These are phyloP conservation scores for Pampusana beccarii DNA, from an alignment of 2,113 vertebrate genomes.

Conservation along the genomic window DNA sequence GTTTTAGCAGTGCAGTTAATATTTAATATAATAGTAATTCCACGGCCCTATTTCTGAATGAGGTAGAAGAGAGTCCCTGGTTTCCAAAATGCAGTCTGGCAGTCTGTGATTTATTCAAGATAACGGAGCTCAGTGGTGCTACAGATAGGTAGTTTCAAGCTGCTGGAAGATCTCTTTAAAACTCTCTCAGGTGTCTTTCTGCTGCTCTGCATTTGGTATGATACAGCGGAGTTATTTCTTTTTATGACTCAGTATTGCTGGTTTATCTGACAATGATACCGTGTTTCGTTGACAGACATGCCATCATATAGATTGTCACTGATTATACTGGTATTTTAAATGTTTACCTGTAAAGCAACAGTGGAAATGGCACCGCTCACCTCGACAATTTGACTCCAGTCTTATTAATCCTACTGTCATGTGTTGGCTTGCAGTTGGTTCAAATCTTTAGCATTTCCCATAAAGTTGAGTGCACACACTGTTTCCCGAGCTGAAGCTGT, in stretches of 20 bases:
- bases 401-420: neutral
- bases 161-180: conserved; percentile 37
- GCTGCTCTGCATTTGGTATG: conserved; percentile 17
- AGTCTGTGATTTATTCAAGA: conserved; percentile 40
- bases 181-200: conserved; percentile 40
- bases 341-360: conserved; percentile 3
- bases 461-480: neutral
- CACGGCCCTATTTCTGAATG: neutral
- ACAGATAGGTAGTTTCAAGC: conserved; percentile 31
- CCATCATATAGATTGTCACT: neutral
- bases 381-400: neutral
- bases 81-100: neutral
- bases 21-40: conserved; percentile 3
- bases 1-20: neutral
- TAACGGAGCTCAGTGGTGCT: neutral
- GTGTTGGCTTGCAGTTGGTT: neutral
- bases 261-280: conserved; percentile 20
- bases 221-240: conserved; percentile 31
- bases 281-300: neutral
- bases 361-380: neutral
- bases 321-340: conserved; percentile 18
- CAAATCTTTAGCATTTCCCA: neutral
- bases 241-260: neutral
- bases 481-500: neutral
- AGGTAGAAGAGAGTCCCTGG: neutral